Conservation (phyloP, 2,797 vertebrate genomes). For the Rachycentron canadum region DNA sequence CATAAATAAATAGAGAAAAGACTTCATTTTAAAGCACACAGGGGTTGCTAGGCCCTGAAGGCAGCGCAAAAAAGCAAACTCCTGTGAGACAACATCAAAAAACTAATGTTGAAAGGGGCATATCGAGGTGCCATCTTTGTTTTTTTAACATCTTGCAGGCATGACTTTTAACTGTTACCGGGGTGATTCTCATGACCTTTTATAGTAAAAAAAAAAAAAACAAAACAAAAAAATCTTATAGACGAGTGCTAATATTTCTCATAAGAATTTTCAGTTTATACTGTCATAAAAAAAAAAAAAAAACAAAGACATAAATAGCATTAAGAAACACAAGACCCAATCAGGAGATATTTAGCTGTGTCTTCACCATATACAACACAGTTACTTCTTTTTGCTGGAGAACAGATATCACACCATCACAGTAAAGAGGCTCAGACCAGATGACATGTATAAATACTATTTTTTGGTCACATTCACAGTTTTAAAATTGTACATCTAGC, state of each 20-base stretch:
- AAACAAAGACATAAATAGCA: background rate
- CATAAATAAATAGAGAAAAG: slow-evolving; percentile 78
- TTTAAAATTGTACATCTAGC: background rate
- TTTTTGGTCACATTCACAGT: background rate
- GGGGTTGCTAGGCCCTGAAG: slow-evolving; percentile 63
- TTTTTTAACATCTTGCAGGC: slow-evolving; percentile 33
- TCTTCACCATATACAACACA: background rate
- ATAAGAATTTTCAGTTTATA: background rate
- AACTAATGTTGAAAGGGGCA: slow-evolving; percentile 47
- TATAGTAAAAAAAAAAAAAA: slow-evolving; percentile 45
- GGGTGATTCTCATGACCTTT: slow-evolving; percentile 54
- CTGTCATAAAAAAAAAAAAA: slow-evolving; percentile 7
- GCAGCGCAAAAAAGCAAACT: slow-evolving; percentile 40
- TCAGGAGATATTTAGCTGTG: background rate
- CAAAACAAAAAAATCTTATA: background rate
- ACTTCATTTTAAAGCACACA: slow-evolving; percentile 77
- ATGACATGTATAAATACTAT: background rate
- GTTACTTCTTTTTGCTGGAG: background rate
- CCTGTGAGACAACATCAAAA: slow-evolving; percentile 59
- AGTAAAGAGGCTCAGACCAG: background rate
- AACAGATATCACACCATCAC: background rate
- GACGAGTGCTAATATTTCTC: too few species aligned
- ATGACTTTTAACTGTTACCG: slow-evolving; percentile 33
- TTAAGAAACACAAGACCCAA: background rate
- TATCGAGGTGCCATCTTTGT: slow-evolving; percentile 49